Conservation (phyloP, 2,113 vertebrate species). For the Lepisosteus osseus region DNA sequence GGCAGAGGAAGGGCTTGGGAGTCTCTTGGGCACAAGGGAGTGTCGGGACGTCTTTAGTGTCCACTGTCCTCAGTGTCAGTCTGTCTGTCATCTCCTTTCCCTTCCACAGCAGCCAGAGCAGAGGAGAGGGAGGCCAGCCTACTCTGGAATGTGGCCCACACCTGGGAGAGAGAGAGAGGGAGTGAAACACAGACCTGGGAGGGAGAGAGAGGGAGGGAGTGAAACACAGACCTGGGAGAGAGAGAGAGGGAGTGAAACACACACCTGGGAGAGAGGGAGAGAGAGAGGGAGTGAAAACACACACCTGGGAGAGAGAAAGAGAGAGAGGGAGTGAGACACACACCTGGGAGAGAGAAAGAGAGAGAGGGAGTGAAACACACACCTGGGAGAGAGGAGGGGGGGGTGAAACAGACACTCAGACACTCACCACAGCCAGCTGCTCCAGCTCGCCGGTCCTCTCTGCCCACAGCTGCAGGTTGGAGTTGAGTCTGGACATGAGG, state of each 20-base stretch:
- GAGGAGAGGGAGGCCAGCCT: constrained; percentile 7
- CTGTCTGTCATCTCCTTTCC: not conserved
- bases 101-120: constrained; percentile 17
- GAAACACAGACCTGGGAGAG: too few species aligned
- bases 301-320: too few species aligned
- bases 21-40: too few species aligned
- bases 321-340: too few species aligned
- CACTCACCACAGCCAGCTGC: constrained; percentile 17
- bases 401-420: not conserved
- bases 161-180: constrained; percentile 3
- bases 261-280: too few species aligned
- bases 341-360: not conserved
- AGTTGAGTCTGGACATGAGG: constrained; percentile 27
- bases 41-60: not conserved
- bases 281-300: not conserved
- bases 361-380: not conserved
- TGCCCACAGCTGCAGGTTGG: constrained; percentile 25
- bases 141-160: constrained; percentile 26
- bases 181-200: too few species aligned
- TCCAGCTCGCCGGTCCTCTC: constrained; percentile 25
- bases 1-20: too few species aligned
- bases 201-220: too few species aligned
- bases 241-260: not conserved
- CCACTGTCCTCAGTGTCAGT: not conserved
- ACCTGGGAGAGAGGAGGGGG: not conserved